These are phyloP conservation scores for Cepaea hortensis DNA, from an alignment of 2,888 invertebrate species.

Conservation along the genomic window DNA sequence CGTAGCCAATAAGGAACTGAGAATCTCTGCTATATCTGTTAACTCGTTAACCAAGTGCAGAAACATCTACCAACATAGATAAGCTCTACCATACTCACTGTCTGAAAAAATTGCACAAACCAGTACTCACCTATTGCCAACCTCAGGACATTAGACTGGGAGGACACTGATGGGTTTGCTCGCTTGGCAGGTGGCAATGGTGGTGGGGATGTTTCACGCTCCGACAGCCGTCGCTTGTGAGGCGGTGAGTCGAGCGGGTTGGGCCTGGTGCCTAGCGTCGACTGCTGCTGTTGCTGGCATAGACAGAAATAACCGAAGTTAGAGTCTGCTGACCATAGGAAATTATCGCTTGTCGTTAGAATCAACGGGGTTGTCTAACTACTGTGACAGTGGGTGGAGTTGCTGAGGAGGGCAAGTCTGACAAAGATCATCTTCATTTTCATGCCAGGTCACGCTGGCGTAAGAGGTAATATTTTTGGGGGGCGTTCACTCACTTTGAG, in stretches of 20 bases:
- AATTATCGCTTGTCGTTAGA: neutral
- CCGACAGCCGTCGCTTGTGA: conserved; percentile 44
- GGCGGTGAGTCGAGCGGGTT: conserved; percentile 40
- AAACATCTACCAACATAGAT: too few relatives aligned
- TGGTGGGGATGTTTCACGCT: conserved; percentile 34
- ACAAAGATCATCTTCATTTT: too few relatives aligned
- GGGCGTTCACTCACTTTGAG: too few relatives aligned
- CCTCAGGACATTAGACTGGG: conserved; percentile 43
- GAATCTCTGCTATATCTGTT: neutral
- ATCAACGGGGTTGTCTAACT: neutral
- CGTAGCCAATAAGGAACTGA: too few relatives aligned
- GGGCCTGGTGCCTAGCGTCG: conserved; percentile 38
- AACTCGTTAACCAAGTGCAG: neutral
- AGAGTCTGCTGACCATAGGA: neutral
- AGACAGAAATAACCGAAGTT: neutral
- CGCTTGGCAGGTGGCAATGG: conserved; percentile 51
- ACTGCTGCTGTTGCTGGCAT: conserved; percentile 43
- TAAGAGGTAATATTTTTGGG: too few relatives aligned
- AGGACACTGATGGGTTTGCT: conserved; percentile 28
- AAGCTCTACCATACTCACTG: too few relatives aligned
- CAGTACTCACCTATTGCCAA: conserved; percentile 44
- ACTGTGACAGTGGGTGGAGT: neutral
- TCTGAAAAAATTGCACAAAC: neutral
- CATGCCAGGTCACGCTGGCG: too few relatives aligned
- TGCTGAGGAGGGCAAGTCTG: too few relatives aligned